Base-by-base conservation (phyloP, 1,140 invertebrate species). In the Hydropsyche tenuis region DNA sequence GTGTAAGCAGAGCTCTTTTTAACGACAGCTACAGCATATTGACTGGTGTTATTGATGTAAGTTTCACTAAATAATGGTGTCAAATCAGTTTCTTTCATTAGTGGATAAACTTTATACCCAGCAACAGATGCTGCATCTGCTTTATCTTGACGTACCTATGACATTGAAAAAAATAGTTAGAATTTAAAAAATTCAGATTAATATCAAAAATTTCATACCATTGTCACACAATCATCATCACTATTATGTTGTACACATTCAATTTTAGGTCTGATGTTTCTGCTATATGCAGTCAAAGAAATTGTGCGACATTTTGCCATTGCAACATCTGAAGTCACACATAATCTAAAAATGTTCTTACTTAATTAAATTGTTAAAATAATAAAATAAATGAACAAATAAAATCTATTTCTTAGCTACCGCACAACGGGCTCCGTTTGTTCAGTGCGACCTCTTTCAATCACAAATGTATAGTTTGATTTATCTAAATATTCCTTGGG, bases 391-490 rank as follows among this genome's bases (percentile, higher is more conserved):
- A 27, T 63, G 23, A 65, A 65, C 18, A 22, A 43, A 37, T 23
- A 56, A 56, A 56, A 9, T 56, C 3, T 9, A 37, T 37, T 37
- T 5, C n/a, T n/a, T 12, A 65, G 20, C 74, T 79, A 83, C 83
- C 83, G 83, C 56, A 84, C 83, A 20, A 85, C 79, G 3, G 79
- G 80, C 74, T 87, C 85, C 0, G 87, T 85, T 5, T 87, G 83
- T 37, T 90, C 90, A 51, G n/a, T n/a, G n/a, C 87, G 88, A 30
- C 89, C 88, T 51, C 92, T 87, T 76, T 93, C 92, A 74, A 94
- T 92, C n/a, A 93, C 91, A 77, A 92, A 89, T 48, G 89, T 87
- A 78, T 93, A 94, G 80, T 93, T 92, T 1, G 90, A 89, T 74
- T 89, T 88, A 70, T 86, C 87, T 65, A 93, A 80, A 70, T 92